These are phyloP conservation scores for Falco rusticolus DNA, from an alignment of 2,797 vertebrate species.

Conservation along the genomic window DNA sequence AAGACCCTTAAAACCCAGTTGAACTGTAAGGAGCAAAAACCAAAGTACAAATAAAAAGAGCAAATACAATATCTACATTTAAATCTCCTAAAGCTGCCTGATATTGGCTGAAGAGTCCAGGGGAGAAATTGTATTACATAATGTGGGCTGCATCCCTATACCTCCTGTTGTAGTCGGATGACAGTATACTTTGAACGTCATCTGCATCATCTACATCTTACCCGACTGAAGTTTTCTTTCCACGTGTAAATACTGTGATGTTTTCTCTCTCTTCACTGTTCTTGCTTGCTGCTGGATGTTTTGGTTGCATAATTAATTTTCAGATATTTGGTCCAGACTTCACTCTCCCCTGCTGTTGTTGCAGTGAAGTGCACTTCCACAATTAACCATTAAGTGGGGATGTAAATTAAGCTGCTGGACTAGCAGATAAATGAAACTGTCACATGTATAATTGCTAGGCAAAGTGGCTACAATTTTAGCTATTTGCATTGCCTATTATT, in stretches of 20 bases:
- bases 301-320: slow-evolving; percentile 58
- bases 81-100: too few relatives aligned
- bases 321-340: not conserved
- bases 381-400: slow-evolving; percentile 58
- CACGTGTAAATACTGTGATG: not conserved
- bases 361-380: slow-evolving; percentile 45
- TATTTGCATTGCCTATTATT: slow-evolving; percentile 62
- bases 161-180: not conserved
- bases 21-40: not conserved
- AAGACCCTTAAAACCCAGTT: not conserved
- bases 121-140: not conserved
- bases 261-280: not conserved
- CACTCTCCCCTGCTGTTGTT: slow-evolving; percentile 2
- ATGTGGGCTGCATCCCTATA: not conserved
- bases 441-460: slow-evolving; percentile 68
- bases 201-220: not conserved
- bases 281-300: slow-evolving; percentile 23
- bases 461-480: slow-evolving; percentile 67
- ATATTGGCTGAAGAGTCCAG: too few relatives aligned
- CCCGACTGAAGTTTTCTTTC: slow-evolving; percentile 21
- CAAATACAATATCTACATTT: not conserved
- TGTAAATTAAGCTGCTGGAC: slow-evolving; percentile 65
- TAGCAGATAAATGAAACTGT: slow-evolving; percentile 73
- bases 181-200: fast-evolving
- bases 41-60: not conserved